These are phyloP conservation scores for Lithophane socia DNA, from an alignment of 2,888 invertebrate genomes.

Conservation along the genomic window DNA sequence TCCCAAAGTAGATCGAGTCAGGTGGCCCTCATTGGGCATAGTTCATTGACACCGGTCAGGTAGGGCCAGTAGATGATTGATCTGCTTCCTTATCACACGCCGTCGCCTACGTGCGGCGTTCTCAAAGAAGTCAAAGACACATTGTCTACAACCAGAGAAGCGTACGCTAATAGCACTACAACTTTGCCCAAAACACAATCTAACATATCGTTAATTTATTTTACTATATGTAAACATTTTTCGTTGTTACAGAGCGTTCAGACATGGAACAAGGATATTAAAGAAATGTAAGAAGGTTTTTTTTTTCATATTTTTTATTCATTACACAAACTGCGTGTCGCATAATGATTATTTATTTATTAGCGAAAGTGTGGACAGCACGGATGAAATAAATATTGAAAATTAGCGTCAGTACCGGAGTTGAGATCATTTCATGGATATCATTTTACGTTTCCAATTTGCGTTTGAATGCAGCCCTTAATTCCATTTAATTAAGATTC, in stretches of 20 bases:
- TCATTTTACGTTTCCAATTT: conserved; percentile 58
- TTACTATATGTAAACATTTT: conserved; percentile 58
- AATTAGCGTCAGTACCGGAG: conserved; percentile 62
- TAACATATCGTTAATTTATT: conserved; percentile 52
- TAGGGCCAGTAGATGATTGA: conserved; percentile 88
- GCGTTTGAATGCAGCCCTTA: conserved; percentile 59
- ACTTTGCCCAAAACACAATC: conserved; percentile 61
- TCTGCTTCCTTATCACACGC: conserved; percentile 87
- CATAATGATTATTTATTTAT: conserved; percentile 48
- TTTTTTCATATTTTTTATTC: conserved; percentile 30
- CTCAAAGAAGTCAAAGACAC: conserved; percentile 81
- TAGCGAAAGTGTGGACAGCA: conserved; percentile 60
- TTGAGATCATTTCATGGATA: conserved; percentile 70
- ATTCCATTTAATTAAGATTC: conserved; percentile 56
- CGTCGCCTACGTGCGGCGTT: conserved; percentile 88
- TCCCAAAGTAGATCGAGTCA: conserved; percentile 84
- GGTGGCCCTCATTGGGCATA: conserved; percentile 79
- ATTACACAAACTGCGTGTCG: conserved; percentile 3
- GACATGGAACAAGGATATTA: conserved; percentile 69
- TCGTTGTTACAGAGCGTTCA: conserved; percentile 85
- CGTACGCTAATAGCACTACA: conserved; percentile 79
- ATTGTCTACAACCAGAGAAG: conserved; percentile 83
- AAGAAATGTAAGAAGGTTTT: conserved; percentile 80
- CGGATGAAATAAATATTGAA: conserved; percentile 66
- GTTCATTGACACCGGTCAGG: conserved; percentile 88